phyloP scores from a whole-genome alignment of 2,113 vertebrate species.

The Myocastor coypus region DNA sequence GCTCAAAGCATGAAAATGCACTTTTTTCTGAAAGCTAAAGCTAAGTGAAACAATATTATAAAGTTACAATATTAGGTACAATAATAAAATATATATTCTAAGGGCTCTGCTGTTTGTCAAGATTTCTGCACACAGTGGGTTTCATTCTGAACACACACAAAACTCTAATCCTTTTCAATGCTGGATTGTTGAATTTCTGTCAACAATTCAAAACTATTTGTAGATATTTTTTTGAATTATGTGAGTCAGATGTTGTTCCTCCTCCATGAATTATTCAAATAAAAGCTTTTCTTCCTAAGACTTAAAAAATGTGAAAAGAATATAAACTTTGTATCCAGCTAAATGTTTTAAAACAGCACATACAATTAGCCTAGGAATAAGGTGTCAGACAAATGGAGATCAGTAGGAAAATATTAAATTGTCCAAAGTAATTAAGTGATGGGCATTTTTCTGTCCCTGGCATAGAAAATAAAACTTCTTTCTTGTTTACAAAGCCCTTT shows the following conservation, averaged over 20 bases:
- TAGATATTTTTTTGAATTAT: slow-evolving; percentile 37
- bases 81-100: not conserved
- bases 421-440: not conserved
- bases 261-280: not conserved
- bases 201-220: slow-evolving; percentile 36
- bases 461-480: not conserved
- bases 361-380: not conserved
- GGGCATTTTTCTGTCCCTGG: not conserved
- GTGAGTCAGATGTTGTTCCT: not conserved
- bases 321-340: not conserved
- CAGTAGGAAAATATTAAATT: not conserved
- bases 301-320: not conserved
- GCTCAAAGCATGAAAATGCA: not conserved
- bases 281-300: slow-evolving; percentile 39
- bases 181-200: slow-evolving; percentile 37
- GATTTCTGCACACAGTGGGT: not conserved
- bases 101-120: not conserved
- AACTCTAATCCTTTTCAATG: slow-evolving; percentile 22
- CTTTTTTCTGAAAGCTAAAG: not conserved
- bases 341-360: not conserved
- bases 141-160: slow-evolving; percentile 35
- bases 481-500: not conserved
- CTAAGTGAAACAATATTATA: not conserved
- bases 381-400: not conserved
- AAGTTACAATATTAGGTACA: not conserved